A percentile compares a stretch with the other conserved stretches of the same genome.
Evolutionary conservation across 2,888 invertebrate species (phyloP).

Genomic region (Yponomeuta sedellus): DNA sequence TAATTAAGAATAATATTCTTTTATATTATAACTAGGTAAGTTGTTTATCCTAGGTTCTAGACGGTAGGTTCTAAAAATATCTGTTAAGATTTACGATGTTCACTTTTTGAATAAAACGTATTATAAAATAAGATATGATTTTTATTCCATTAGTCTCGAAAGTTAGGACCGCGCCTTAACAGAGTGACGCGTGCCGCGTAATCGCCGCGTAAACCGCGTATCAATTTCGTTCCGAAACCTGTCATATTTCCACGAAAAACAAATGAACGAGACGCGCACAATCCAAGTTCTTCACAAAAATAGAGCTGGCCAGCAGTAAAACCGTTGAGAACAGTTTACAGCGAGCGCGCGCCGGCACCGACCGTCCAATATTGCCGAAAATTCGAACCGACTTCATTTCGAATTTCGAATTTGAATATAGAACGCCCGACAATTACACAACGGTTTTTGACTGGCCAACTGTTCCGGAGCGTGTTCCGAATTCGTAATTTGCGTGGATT

Average conservation of each 20-base stretch:
- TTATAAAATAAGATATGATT: too few species aligned
- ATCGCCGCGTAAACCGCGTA: too few species aligned
- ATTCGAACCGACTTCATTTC: conserved; percentile 24
- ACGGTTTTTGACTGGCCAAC: conserved; percentile 20
- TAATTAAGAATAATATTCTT: too few species aligned
- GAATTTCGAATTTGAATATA: conserved; percentile 27
- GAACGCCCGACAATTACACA: conserved; percentile 24
- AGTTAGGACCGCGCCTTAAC: too few species aligned
- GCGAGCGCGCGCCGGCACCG: conserved; percentile 31
- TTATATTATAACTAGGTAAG: too few species aligned
- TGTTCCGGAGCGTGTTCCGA: background rate
- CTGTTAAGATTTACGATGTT: too few species aligned
- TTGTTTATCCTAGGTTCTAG: too few species aligned
- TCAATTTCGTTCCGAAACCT: background rate
- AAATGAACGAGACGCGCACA: background rate
- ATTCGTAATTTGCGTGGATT: background rate
- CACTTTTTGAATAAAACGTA: too few species aligned
- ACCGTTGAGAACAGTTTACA: conserved; percentile 26
- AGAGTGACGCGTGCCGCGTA: background rate
- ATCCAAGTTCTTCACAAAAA: background rate
- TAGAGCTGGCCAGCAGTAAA: background rate
- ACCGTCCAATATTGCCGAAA: conserved; percentile 31
- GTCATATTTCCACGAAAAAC: background rate
- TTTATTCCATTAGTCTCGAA: too few species aligned
- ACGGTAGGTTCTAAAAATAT: too few species aligned